A percentile compares a stretch with the other conserved stretches of the same genome.
These are phyloP conservation scores for Lonchura striata DNA, from an alignment of 2,113 vertebrate species.

Conservation along the genomic window DNA sequence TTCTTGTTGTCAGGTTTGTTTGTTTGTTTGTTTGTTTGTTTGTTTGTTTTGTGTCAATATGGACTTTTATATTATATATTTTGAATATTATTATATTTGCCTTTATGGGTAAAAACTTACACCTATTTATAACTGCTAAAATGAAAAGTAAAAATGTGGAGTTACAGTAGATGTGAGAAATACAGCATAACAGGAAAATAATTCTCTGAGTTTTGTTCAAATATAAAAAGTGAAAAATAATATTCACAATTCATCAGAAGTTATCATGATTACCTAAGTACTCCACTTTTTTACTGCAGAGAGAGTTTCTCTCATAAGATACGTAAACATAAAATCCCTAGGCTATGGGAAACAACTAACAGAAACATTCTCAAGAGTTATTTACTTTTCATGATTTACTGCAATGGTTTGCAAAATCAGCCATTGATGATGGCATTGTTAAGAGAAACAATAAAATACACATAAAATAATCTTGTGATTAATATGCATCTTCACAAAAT, in stretches of 20 bases:
- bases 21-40: neutral
- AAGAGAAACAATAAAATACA: neutral
- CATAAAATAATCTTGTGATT: neutral
- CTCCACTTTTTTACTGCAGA: neutral
- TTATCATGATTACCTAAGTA: neutral
- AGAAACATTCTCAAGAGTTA: neutral
- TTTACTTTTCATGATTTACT: neutral
- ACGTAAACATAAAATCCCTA: neutral
- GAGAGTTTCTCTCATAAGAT: neutral
- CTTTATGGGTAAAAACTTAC: neutral
- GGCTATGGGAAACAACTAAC: neutral
- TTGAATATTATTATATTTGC: neutral
- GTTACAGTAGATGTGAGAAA: neutral
- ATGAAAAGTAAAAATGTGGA: neutral
- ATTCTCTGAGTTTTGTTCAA: neutral
- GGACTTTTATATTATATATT: neutral
- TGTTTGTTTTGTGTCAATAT: neutral
- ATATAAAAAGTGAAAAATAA: neutral
- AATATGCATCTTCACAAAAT: neutral
- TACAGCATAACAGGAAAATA: neutral
- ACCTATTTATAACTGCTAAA: neutral
- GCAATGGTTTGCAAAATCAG: neutral
- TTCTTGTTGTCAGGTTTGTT: accelerated
- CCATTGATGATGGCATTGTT: neutral
- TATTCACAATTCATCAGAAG: neutral